Base-by-base conservation (phyloP, 2,888 invertebrate genomes). In the Plagodis dolabraria region DNA sequence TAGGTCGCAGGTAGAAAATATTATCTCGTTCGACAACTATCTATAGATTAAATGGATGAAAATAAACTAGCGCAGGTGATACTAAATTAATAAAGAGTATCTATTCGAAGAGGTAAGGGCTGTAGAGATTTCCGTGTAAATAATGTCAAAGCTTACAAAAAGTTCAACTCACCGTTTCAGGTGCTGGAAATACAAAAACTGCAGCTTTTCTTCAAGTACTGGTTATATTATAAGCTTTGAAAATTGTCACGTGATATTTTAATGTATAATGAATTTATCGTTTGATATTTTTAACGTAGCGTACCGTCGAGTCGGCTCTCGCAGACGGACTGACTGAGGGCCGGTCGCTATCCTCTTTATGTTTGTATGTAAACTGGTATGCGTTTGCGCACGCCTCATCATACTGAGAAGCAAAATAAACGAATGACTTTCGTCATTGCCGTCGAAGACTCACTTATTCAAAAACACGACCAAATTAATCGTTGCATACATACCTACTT, bases 281-380 rank as follows among this genome's bases (percentile, higher is more conserved):
- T 43, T 36, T 11, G 9, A 46, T 42, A 44, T 48, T 44, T 57
- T 33, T 22, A 57, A 68, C 78, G 76, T 69, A 69, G 74, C 82
- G 85, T 82, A 71, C 69, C 69, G 74, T 68, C 74, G 71, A 64
- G 67, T 68, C 80, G 83, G 77, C 77, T 73, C 74, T 77, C 83
- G 57, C 74, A 76, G 76, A 90, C 91, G 88, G 80, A 89, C 85
- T 88, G 85, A 84, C 79, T 80, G 86, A 82, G 83, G 80, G 80
- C 83, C 85, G 80, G 78, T 76, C 80, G 86, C 83, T 83, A 89
- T 87, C 86, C 88, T 85, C 89, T 88, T 90, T 90, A 91, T 88
- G 88, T 86, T 80, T 77, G 79, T 83, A 77, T 80, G 83, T 82
- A 85, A 87, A 89, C 89, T 86, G 86, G 89, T 87, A 85, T 82